These are phyloP conservation scores for Bufotes viridis DNA, from an alignment of 2,797 vertebrate species.

Conservation along the genomic window DNA sequence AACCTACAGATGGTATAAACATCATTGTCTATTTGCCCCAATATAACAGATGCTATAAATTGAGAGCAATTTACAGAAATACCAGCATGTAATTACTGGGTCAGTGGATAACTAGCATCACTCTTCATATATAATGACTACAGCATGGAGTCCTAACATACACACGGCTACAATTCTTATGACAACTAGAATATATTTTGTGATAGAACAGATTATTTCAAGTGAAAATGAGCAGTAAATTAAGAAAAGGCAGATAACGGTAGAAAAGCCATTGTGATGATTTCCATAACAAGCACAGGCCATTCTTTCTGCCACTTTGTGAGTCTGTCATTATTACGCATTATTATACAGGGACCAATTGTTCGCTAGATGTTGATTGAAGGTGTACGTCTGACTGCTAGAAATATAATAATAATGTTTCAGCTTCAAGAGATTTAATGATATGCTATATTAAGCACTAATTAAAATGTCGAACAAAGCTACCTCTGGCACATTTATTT, in stretches of 20 bases:
- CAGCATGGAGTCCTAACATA: too few relatives aligned
- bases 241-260: background rate
- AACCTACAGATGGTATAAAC: too few relatives aligned
- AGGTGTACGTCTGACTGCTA: conserved; percentile 33
- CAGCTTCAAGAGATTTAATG: conserved; percentile 36
- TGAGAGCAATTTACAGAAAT: too few relatives aligned
- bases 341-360: conserved; percentile 21
- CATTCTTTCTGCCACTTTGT: conserved; percentile 20
- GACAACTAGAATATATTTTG: background rate
- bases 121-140: too few relatives aligned
- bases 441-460: conserved; percentile 46
- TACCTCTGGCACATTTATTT: conserved; percentile 35
- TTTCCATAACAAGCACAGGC: background rate
- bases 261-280: background rate
- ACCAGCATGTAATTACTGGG: too few relatives aligned
- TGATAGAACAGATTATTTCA: background rate
- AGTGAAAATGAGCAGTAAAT: background rate
- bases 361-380: conserved; percentile 20
- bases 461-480: conserved; percentile 43
- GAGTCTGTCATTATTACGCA: conserved; percentile 24
- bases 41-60: too few relatives aligned
- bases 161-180: background rate
- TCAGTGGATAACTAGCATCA: too few relatives aligned
- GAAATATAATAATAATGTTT: conserved; percentile 47
- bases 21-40: too few relatives aligned